These are phyloP conservation scores for Neocrepidodera transversa DNA, from an alignment of 2,888 invertebrate genomes.

Conservation along the genomic window DNA sequence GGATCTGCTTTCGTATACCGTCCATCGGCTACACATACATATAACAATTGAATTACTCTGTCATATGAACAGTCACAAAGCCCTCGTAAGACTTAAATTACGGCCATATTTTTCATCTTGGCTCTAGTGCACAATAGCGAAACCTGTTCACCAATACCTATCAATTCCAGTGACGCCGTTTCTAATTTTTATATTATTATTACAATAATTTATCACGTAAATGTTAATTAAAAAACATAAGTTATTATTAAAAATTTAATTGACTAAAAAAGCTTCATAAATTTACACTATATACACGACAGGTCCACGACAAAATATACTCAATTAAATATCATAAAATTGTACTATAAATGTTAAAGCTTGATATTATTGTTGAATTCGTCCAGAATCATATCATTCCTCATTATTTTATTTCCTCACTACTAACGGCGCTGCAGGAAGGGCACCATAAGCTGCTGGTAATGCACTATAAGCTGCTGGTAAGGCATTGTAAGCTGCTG, in stretches of 20 bases:
- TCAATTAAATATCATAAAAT: background rate
- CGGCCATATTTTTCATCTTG: background rate
- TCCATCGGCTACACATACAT: background rate
- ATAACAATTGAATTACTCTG: slow-evolving; percentile 6
- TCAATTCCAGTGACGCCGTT: background rate
- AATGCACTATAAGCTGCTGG: slow-evolving; percentile 20
- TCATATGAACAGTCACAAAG: slow-evolving; percentile 1
- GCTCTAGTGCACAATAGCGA: background rate
- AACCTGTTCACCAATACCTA: background rate
- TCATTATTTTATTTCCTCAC: slow-evolving; percentile 11
- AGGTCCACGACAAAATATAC: too few relatives aligned
- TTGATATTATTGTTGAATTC: background rate
- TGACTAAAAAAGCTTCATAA: slow-evolving; percentile 26
- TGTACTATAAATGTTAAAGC: background rate
- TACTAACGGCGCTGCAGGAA: slow-evolving; percentile 23
- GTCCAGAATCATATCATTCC: background rate
- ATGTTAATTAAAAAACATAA: too few relatives aligned
- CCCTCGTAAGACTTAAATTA: background rate
- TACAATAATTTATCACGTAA: too few relatives aligned
- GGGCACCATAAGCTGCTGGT: slow-evolving; percentile 17
- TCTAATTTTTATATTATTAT: too few relatives aligned
- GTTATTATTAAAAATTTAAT: too few relatives aligned
- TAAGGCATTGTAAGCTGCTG: slow-evolving; percentile 17
- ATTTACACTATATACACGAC: slow-evolving; percentile 29
- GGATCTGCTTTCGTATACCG: background rate